Conservation (phyloP, 2,797 vertebrate genomes). For the Smutsia gigantea region DNA sequence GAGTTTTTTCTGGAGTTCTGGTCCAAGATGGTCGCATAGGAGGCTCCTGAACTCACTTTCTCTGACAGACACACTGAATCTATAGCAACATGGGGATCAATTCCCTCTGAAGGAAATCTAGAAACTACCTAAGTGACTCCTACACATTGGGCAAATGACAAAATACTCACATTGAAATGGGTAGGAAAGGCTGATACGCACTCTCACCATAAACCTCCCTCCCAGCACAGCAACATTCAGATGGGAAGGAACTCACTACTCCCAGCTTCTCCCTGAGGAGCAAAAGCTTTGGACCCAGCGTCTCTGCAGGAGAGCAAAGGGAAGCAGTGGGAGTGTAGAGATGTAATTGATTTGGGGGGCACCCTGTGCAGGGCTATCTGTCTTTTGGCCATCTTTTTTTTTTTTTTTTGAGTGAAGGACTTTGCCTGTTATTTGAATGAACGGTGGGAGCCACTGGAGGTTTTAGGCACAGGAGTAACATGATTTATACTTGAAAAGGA, state of each 20-base stretch:
- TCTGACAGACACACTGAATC: not conserved
- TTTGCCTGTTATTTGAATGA: not conserved
- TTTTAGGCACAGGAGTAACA: not conserved
- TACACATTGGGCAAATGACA: not conserved
- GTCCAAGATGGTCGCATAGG: not conserved
- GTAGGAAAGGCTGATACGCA: not conserved
- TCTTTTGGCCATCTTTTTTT: not conserved
- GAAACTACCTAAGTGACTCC: not conserved
- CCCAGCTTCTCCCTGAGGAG: not conserved
- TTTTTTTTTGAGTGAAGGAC: not conserved
- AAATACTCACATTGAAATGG: not conserved
- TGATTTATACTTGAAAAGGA: not conserved
- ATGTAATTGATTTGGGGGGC: not conserved
- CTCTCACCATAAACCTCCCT: not conserved
- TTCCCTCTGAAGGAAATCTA: not conserved
- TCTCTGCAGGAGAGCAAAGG: not conserved
- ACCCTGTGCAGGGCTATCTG: not conserved
- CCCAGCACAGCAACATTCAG: not conserved
- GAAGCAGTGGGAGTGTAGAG: not conserved
- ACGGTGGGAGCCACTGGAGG: not conserved
- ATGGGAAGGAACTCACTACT: not conserved
- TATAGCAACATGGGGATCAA: not conserved
- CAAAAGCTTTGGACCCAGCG: not conserved
- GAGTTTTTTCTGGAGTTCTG: not conserved
- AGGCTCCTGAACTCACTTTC: not conserved